Evolutionary conservation across 2,888 invertebrate species (phyloP).

Genomic region (Acanthopleura granulata): DNA sequence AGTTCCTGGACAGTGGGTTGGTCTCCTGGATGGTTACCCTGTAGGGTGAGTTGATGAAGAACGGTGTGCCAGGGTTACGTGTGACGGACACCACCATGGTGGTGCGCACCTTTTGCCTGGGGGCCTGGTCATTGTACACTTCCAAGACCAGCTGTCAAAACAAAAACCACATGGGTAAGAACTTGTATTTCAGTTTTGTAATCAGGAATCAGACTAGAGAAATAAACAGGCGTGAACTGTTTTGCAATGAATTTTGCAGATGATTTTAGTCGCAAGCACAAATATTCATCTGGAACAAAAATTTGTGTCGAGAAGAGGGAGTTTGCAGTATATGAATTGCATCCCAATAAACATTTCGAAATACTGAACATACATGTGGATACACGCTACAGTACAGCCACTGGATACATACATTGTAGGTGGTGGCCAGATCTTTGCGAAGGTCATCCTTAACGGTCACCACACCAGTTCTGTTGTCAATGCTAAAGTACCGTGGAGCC

Average conservation of each 20-base stretch:
- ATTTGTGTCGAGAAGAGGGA: no score
- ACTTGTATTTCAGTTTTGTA: no score
- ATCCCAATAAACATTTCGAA: no score
- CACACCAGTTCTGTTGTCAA: conserved; percentile 45
- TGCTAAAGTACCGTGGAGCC: conserved; percentile 52
- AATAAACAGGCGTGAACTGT: no score
- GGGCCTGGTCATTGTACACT: background rate
- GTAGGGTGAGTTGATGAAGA: conserved; percentile 43
- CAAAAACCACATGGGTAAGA: background rate
- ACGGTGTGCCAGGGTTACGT: conserved; percentile 56
- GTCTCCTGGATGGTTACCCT: conserved; percentile 41
- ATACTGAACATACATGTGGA: no score
- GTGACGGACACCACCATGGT: conserved; percentile 47
- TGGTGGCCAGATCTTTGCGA: conserved; percentile 32
- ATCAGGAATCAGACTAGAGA: no score
- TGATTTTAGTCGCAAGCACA: no score
- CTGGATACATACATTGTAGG: background rate
- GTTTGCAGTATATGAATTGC: no score
- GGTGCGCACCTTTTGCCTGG: conserved; percentile 16
- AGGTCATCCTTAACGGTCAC: conserved; percentile 46
- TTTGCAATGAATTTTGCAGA: no score
- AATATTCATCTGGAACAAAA: no score
- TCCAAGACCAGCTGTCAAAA: background rate
- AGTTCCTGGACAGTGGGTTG: conserved; percentile 39
- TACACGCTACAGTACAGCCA: no score